Conservation (phyloP, 2,113 vertebrate genomes). For the Ceuthmochares aereus region DNA sequence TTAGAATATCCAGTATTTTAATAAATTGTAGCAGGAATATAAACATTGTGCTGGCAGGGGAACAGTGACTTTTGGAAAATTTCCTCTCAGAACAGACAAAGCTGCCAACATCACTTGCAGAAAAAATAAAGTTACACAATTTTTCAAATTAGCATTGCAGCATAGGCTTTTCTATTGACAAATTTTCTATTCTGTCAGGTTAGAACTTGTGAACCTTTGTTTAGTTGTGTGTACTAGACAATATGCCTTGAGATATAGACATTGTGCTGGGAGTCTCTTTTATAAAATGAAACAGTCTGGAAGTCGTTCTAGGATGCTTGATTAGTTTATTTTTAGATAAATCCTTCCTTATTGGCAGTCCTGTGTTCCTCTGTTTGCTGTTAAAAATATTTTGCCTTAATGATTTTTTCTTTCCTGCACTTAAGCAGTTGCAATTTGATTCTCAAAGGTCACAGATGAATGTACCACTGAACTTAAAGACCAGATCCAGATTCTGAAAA, state of each 20-base stretch:
- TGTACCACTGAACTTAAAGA: not conserved
- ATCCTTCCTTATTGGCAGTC: not conserved
- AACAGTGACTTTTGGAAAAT: not conserved
- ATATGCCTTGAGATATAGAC: not conserved
- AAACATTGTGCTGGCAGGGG: not conserved
- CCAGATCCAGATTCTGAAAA: not conserved
- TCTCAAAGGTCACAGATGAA: not conserved
- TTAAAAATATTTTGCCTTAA: slow-evolving; percentile 29
- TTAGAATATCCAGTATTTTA: not conserved
- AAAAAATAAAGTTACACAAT: not conserved
- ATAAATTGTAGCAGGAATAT: slow-evolving; percentile 3
- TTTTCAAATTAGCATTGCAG: not conserved
- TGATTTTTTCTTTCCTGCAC: not conserved
- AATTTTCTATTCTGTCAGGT: not conserved
- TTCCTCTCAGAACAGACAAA: not conserved
- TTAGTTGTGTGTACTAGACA: not conserved
- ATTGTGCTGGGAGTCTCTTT: not conserved
- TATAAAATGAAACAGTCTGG: not conserved
- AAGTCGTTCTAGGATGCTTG: slow-evolving; percentile 5
- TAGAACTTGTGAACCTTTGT: not conserved
- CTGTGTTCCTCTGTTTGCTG: slow-evolving; percentile 1
- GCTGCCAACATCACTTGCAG: not conserved
- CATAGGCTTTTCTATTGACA: not conserved
- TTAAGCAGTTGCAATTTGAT: not conserved
- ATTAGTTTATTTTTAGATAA: slow-evolving; percentile 37